Evolutionary conservation across 2,888 invertebrate genomes (phyloP).

Genomic region (Maniola hyperantus): DNA sequence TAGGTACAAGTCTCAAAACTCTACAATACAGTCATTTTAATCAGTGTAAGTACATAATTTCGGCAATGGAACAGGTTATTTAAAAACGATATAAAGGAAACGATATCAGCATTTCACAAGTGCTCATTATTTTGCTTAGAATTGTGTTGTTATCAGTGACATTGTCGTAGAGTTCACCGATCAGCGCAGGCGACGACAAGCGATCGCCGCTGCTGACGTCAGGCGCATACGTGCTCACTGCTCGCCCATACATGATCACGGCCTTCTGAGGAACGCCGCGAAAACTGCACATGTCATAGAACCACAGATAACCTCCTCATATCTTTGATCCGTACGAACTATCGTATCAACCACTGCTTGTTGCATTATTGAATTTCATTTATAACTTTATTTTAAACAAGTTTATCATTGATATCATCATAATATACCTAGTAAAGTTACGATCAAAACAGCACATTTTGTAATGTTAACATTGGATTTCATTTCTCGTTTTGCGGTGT

Average conservation of each 20-base stretch:
- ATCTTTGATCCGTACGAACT: slow-evolving; percentile 15
- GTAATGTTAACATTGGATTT: slow-evolving; percentile 1
- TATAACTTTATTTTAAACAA: not conserved
- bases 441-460: not conserved
- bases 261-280: slow-evolving; percentile 17
- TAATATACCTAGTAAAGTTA: not conserved
- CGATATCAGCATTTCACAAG: slow-evolving; percentile 7
- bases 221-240: slow-evolving; percentile 59
- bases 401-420: too few species aligned
- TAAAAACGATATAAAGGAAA: not conserved
- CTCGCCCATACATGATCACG: slow-evolving; percentile 38
- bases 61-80: too few species aligned
- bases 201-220: slow-evolving; percentile 68
- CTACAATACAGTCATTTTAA: too few species aligned
- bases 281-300: slow-evolving; percentile 27
- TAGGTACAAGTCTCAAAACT: too few species aligned
- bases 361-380: slow-evolving; percentile 15
- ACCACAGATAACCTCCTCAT: slow-evolving; percentile 18
- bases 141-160: slow-evolving; percentile 64
- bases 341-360: slow-evolving; percentile 17
- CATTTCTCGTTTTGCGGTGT: not conserved
- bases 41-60: too few species aligned
- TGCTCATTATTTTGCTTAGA: slow-evolving; percentile 49
- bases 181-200: slow-evolving; percentile 48
- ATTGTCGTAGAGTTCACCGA: slow-evolving; percentile 70